These are phyloP conservation scores for Coilia nasus DNA, from an alignment of 2,797 vertebrate species.

Conservation along the genomic window DNA sequence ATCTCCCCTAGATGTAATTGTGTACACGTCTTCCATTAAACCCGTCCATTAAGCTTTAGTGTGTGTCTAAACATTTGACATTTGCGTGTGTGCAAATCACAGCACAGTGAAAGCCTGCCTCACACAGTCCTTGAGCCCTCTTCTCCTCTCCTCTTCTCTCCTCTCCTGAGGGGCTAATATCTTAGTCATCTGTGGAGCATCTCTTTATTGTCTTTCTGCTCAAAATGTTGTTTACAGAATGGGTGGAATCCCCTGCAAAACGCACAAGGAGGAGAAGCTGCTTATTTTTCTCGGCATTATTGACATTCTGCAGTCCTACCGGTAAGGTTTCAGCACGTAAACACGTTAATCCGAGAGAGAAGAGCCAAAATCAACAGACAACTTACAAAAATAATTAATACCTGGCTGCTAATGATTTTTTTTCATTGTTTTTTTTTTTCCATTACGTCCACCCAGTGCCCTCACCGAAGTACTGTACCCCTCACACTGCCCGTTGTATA, in stretches of 20 bases:
- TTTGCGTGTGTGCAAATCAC: neutral
- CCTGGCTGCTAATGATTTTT: neutral
- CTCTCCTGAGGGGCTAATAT: neutral
- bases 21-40: neutral
- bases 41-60: conserved; percentile 4
- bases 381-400: neutral
- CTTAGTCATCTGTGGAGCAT: neutral
- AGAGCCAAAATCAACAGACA: neutral
- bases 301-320: conserved; percentile 96
- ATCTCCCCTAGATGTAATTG: neutral
- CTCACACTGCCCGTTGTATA: neutral
- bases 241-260: conserved; percentile 97
- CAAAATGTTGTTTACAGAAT: conserved; percentile 76
- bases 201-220: conserved; percentile 40
- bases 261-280: conserved; percentile 91
- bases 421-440: too few species aligned
- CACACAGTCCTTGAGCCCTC: neutral
- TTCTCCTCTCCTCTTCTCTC: neutral
- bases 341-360: too few species aligned
- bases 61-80: neutral
- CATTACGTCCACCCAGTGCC: neutral
- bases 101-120: neutral
- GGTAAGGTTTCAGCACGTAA: conserved; percentile 69
- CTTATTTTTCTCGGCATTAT: conserved; percentile 98
- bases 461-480: neutral